A percentile compares a stretch with the other conserved stretches of the same genome.
These are phyloP conservation scores for Ceyx melanurus DNA, from an alignment of 2,113 vertebrate genomes.

Conservation along the genomic window DNA sequence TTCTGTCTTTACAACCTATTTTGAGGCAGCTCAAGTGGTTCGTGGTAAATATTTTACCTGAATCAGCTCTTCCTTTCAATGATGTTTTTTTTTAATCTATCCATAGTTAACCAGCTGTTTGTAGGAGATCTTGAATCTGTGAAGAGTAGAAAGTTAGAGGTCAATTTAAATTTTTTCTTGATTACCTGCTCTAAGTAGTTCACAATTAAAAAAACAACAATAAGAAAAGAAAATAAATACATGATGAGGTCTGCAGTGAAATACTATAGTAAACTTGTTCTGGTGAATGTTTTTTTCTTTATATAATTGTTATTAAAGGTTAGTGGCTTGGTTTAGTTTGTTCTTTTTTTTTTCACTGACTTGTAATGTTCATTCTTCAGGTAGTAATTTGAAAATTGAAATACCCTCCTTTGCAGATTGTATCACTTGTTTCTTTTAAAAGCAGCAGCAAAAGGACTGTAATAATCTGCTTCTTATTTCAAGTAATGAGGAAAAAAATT, in stretches of 20 bases:
- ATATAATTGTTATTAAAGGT: neutral
- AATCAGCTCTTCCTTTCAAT: neutral
- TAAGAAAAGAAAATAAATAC: neutral
- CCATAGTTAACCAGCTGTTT: neutral
- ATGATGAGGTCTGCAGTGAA: neutral
- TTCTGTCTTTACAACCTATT: neutral
- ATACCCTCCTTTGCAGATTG: neutral
- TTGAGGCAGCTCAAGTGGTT: neutral
- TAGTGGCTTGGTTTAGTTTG: too few relatives aligned
- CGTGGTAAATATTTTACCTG: conserved; percentile 6
- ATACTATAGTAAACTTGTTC: neutral
- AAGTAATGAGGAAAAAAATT: neutral
- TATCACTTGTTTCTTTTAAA: neutral
- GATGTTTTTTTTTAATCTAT: neutral
- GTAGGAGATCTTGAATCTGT: neutral
- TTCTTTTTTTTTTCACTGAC: neutral
- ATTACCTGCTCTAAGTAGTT: neutral
- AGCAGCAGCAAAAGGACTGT: neutral
- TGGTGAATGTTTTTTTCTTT: neutral
- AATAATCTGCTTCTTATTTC: neutral
- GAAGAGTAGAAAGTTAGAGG: neutral
- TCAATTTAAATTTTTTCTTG: conserved; percentile 1
- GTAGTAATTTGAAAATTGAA: neutral
- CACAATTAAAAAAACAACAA: neutral
- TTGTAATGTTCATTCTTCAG: neutral